Evolutionary conservation across 2,888 invertebrate genomes (phyloP).

Genomic region (Rotaria macrura): DNA sequence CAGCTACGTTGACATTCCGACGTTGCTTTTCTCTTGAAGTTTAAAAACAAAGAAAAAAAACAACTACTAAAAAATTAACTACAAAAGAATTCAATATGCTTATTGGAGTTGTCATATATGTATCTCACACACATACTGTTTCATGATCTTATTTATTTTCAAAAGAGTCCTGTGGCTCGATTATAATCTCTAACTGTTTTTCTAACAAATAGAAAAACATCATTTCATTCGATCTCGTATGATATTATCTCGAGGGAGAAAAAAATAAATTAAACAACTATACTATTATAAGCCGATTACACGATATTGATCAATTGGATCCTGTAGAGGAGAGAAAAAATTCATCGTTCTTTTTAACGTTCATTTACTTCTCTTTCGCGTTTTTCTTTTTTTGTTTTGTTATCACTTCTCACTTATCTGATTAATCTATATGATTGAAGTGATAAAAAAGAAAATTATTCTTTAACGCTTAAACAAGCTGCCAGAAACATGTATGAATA

Average conservation of each 20-base stretch:
- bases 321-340: background rate
- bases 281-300: background rate
- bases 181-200: background rate
- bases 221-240: background rate
- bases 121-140: background rate
- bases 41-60: too few species aligned
- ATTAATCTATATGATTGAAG: background rate
- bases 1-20: background rate
- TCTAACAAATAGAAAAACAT: background rate
- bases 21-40: background rate
- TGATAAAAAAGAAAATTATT: background rate
- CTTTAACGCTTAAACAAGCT: background rate
- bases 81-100: background rate
- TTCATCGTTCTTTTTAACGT: too few species aligned
- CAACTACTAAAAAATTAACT: background rate
- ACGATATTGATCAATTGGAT: background rate
- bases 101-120: too few species aligned
- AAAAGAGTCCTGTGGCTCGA: background rate
- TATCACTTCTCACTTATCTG: background rate
- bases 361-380: too few species aligned
- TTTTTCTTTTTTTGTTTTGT: background rate
- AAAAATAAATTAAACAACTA: background rate
- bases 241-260: background rate
- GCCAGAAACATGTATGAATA: background rate
- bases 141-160: background rate